phyloP scores from a whole-genome alignment of 1,140 invertebrate genomes.

The Mamestra configurata region DNA sequence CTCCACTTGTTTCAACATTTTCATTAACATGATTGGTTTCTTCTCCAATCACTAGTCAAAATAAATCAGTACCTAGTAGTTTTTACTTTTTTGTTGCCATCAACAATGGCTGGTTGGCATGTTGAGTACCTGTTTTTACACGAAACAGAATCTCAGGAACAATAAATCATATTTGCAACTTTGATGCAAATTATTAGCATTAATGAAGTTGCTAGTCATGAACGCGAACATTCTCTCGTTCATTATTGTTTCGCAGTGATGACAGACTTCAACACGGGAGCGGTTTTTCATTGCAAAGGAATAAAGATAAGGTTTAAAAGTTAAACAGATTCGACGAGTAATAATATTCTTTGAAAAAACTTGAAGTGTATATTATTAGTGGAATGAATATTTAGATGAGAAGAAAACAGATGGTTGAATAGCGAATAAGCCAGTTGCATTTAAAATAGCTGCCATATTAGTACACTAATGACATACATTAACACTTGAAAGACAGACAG shows the following conservation, averaged over 20 bases:
- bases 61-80: not conserved
- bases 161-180: slow-evolving; percentile 20
- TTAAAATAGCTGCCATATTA: slow-evolving; percentile 12
- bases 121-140: not conserved
- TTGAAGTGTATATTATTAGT: not conserved
- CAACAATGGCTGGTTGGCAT: not conserved
- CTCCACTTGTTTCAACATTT: not conserved
- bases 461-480: not conserved
- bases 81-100: not conserved
- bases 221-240: slow-evolving; percentile 5
- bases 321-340: slow-evolving; percentile 4
- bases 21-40: not conserved
- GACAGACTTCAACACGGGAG: slow-evolving; percentile 37
- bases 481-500: not conserved
- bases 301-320: slow-evolving; percentile 15
- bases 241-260: slow-evolving; percentile 35
- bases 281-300: slow-evolving; percentile 18
- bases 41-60: not conserved
- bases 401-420: not conserved
- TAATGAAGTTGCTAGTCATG: slow-evolving; percentile 38
- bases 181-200: slow-evolving; percentile 7
- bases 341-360: not conserved
- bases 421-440: not conserved
- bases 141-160: slow-evolving; percentile 12
- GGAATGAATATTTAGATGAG: not conserved